Evolutionary conservation across 2,888 invertebrate genomes (phyloP).

Genomic region (Allygus modestus): DNA sequence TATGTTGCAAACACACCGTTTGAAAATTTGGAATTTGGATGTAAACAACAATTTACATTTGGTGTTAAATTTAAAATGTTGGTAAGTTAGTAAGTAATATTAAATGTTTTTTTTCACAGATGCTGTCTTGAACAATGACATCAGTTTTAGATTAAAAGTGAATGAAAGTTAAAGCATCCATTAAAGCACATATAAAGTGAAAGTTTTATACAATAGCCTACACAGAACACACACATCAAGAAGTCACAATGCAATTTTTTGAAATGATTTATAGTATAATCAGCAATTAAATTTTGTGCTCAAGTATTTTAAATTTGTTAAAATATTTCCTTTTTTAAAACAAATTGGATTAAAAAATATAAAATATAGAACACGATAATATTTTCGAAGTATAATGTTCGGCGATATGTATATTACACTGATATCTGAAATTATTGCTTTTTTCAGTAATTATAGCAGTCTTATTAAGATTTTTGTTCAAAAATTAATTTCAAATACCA

Average conservation of each 20-base stretch:
- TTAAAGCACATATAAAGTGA: slow-evolving; percentile 33
- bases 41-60: no score
- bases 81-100: no score
- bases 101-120: no score
- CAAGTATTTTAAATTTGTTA: neutral
- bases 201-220: slow-evolving; percentile 45
- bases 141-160: no score
- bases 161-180: slow-evolving; percentile 53
- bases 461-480: neutral
- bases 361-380: neutral
- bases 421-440: neutral
- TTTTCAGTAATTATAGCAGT: neutral
- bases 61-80: no score
- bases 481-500: neutral
- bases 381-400: neutral
- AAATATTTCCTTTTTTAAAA: no score
- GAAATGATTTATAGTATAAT: slow-evolving; percentile 41
- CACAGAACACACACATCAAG: slow-evolving; percentile 48
- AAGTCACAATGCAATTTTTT: slow-evolving; percentile 19
- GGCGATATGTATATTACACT: neutral
- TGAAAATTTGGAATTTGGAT: no score
- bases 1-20: no score
- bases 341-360: neutral
- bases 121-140: no score
- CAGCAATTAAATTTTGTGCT: neutral